Evolutionary conservation across 2,113 vertebrate species (phyloP).

Genomic region (Psephotus haematonotus): DNA sequence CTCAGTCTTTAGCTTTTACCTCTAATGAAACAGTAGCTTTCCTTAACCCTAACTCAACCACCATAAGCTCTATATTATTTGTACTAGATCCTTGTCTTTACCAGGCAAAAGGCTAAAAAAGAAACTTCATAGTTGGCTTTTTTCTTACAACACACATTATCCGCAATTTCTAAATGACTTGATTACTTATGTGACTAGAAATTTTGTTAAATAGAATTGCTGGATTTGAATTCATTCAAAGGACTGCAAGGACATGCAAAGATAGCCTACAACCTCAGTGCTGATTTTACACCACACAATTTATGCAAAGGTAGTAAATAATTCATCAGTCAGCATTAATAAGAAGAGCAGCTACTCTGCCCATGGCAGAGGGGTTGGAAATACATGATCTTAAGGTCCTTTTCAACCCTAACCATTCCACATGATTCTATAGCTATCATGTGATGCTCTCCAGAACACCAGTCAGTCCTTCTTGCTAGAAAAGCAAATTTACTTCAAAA

Average conservation of each 20-base stretch:
- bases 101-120: background rate
- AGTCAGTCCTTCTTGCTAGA: background rate
- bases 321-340: constrained; percentile 18
- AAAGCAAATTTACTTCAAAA: background rate
- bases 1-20: background rate
- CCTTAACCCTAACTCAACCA: background rate
- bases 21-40: background rate
- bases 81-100: background rate
- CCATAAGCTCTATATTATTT: constrained; percentile 14
- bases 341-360: background rate
- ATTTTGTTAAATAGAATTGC: constrained; percentile 38
- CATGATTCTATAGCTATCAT: background rate
- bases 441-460: background rate
- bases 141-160: constrained; percentile 31
- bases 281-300: background rate
- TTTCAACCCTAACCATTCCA: background rate
- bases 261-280: background rate
- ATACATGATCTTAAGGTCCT: background rate
- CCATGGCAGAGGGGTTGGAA: background rate
- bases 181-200: constrained; percentile 30
- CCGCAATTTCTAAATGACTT: constrained; percentile 1
- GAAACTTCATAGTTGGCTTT: constrained; percentile 29
- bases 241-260: constrained; percentile 16
- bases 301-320: background rate
- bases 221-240: constrained; percentile 11